Evolutionary conservation across 1,140 invertebrate species (phyloP), one percentile per base, ranked within the genome.

Genomic region (Megalonaias nervosa): DNA sequence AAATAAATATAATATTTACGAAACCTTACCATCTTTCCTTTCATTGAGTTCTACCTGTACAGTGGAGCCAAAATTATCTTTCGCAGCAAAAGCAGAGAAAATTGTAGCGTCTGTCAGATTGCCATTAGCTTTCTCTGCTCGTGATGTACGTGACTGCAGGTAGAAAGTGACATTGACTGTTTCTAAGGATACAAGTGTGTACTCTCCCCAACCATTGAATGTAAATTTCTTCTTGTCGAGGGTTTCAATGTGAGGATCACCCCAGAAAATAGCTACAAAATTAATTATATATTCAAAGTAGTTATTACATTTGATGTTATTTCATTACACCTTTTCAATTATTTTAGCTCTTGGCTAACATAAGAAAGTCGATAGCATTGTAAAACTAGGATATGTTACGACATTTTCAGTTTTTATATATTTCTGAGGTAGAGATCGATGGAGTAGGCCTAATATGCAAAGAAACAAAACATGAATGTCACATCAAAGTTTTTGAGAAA

Each of bases 141-240:
- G 66, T 14, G 61, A 57, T 17, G 74, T 75, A 64, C 74, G 60
- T 75, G 74, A 67, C 62, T 75, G 74, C 2, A 75, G 60, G 14
- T 67, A 38, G 64, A 75, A 75, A 17, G 31, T 55, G 16, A 62
- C 38, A 14, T 61, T 72, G 16, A 11, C 23, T 21, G 72, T 59
- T 1, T 64, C n/a, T 1, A 70, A 19, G n/a, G 19, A 19, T 12
- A 75, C 26, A 16, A 99, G 89, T 2, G 96, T 95, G 84, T 96
- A 99, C 91, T 99, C 97, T 81, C 97, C 97, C 92, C 97, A 95
- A 4, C 97, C 97, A 86, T 99, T 98, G 90, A 99, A 99, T 0
- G 97, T 98, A 85, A 98, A 99, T 57, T 95, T 93, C 13, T 94
- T 88, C 74, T 95, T 94, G 89, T 99, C 97, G 84, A 98, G 98